Conservation (phyloP, 1,140 invertebrate genomes). For the Megalopta genalis region DNA sequence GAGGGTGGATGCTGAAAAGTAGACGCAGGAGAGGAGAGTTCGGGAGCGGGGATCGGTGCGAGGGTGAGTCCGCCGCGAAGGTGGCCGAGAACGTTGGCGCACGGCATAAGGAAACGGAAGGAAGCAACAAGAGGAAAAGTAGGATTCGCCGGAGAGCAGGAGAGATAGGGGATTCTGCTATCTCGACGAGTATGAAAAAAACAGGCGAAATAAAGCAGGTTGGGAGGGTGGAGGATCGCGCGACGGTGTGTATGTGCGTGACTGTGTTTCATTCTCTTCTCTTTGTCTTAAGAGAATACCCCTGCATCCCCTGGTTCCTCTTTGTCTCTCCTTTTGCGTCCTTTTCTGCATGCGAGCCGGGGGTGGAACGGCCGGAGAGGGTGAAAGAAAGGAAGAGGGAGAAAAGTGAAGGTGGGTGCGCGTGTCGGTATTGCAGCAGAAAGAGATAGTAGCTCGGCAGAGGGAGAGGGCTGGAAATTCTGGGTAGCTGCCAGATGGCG, state of each 20-base stretch:
- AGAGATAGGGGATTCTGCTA: neutral
- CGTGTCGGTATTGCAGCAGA: conserved; percentile 2
- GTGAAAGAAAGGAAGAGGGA: conserved; percentile 19
- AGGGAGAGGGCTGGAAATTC: conserved; percentile 46
- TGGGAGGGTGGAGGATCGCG: neutral
- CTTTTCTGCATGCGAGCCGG: conserved; percentile 16
- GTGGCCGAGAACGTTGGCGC: neutral
- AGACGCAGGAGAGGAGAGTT: neutral
- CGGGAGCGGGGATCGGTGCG: too few species aligned
- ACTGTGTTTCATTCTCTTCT: conserved; percentile 27
- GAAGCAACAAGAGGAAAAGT: neutral
- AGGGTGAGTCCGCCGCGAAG: neutral
- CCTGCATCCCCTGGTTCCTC: neutral
- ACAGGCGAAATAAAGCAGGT: neutral
- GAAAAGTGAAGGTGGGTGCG: conserved; percentile 21
- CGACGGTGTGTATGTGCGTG: neutral
- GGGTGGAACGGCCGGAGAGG: neutral
- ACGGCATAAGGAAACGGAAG: conserved; percentile 12
- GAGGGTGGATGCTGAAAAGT: neutral
- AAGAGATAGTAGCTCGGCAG: conserved; percentile 26
- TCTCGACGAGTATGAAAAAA: conserved; percentile 7
- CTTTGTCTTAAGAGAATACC: conserved; percentile 45
- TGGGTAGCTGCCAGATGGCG: conserved; percentile 63
- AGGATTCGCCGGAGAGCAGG: neutral
- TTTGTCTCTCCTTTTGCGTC: neutral